These are phyloP conservation scores for Salvelinus fontinalis DNA, from an alignment of 2,113 vertebrate species.

Conservation along the genomic window DNA sequence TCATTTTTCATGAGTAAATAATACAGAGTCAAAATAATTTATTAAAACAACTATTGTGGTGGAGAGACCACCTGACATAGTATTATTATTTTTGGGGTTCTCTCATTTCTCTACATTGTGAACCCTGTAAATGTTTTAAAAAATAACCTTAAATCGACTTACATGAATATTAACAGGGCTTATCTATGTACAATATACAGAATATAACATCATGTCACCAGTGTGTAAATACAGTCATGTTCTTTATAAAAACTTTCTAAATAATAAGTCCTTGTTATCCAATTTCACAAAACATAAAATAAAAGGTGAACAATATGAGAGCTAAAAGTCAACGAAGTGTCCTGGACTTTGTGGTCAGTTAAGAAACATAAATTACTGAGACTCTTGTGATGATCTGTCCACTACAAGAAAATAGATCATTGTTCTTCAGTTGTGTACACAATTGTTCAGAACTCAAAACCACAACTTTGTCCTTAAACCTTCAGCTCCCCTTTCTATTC, in stretches of 20 bases:
- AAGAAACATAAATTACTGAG: constrained; percentile 15
- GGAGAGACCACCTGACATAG: constrained; percentile 1
- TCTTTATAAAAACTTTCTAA: neutral
- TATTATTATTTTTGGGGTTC: neutral
- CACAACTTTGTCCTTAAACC: neutral
- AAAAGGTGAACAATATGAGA: constrained; percentile 60
- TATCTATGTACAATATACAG: constrained; percentile 59
- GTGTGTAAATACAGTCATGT: neutral
- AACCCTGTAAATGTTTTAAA: constrained; percentile 12
- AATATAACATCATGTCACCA: constrained; percentile 31
- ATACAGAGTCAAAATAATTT: constrained; percentile 47
- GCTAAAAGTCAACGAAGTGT: constrained; percentile 20
- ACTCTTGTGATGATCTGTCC: constrained; percentile 12
- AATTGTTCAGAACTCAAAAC: constrained; percentile 1
- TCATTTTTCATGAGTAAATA: constrained; percentile 59
- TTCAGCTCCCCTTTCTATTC: constrained; percentile 3
- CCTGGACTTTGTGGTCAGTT: constrained; percentile 18
- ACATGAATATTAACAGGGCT: constrained; percentile 30
- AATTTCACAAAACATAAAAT: constrained; percentile 31
- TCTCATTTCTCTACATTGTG: constrained; percentile 21
- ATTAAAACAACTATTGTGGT: constrained; percentile 40
- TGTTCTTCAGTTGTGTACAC: constrained; percentile 24
- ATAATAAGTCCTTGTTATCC: neutral
- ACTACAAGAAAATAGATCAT: constrained; percentile 11
- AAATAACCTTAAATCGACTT: constrained; percentile 17